These are phyloP conservation scores for Entomobrya multifasciata DNA, from an alignment of 2,888 invertebrate genomes.

Conservation along the genomic window DNA sequence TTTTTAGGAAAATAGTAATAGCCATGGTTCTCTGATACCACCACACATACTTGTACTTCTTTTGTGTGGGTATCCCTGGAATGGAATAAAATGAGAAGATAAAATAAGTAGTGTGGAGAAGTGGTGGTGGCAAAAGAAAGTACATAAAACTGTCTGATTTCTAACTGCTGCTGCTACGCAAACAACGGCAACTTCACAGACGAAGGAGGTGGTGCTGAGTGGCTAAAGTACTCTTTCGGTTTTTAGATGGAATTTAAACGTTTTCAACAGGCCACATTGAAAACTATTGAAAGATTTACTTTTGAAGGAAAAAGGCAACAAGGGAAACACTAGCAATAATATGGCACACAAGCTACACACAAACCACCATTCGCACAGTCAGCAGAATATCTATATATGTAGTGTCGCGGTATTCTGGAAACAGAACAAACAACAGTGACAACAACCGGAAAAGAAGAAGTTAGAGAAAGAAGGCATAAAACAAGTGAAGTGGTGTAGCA, in stretches of 20 bases:
- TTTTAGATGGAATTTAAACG: slow-evolving; percentile 64
- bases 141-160: slow-evolving; percentile 45
- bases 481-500: slow-evolving; percentile 15
- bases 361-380: neutral
- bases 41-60: slow-evolving; percentile 1
- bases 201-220: slow-evolving; percentile 43
- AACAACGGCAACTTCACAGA: slow-evolving; percentile 6
- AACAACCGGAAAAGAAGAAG: slow-evolving; percentile 45
- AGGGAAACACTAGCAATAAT: slow-evolving; percentile 67
- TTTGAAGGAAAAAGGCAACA: slow-evolving; percentile 53
- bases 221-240: slow-evolving; percentile 47
- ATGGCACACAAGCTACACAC: slow-evolving; percentile 24
- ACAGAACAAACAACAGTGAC: slow-evolving; percentile 10
- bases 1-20: neutral
- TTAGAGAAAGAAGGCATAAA: slow-evolving; percentile 33
- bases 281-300: slow-evolving; percentile 69
- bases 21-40: neutral
- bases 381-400: too few relatives aligned
- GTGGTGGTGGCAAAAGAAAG: slow-evolving; percentile 26
- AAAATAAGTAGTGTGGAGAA: slow-evolving; percentile 35
- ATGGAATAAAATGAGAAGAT: slow-evolving; percentile 21
- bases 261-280: slow-evolving; percentile 59
- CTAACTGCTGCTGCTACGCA: neutral
- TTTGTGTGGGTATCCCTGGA: neutral
- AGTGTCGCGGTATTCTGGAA: neutral